Evolutionary conservation across 2,888 invertebrate genomes (phyloP), one percentile per base, ranked within the genome.

Genomic region (Lymantria dispar): DNA sequence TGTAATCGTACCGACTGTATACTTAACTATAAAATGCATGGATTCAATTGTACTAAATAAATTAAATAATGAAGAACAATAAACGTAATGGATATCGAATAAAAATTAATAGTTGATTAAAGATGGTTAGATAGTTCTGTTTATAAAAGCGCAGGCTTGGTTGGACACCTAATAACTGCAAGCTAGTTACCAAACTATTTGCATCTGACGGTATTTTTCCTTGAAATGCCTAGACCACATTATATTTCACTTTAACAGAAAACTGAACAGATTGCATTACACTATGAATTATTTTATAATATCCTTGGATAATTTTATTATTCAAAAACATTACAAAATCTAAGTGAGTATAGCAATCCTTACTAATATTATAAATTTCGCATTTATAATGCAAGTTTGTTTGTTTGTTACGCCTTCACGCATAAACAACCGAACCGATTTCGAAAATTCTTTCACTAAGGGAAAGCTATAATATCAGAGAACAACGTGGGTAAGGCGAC

Each of bases 181-280:
- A 81, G 78, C 78, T 83, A 73, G 78, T 80, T 78, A 76, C 76
- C 72, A 74, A 81, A 84, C 76, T 76, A 84, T 85, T 82, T 84
- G 80, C 85, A 80, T 82, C 76, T 58, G 74, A 68, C 69, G 70
- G 77, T 80, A 77, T 84, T 83, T 85, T 87, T 86, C 84, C 83
- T 81, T 76, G 79, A 80, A 80, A 77, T 64, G 61, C 58, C 64
- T 67, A 66, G 72, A 57, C 64, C 64, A 62, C 72, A 65, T 71
- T 71, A 70, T 72, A 73, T 74, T 74, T 72, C 63, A 66, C 68
- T 72, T 63, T 60, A 70, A 62, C 60, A 72, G 73, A 67, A 69
- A 73, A 71, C 58, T 69, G 76, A 75, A 72, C 38, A n/a, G 38
- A 7, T 38, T 38, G 38, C 12, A 38, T 12, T 38, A 38, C 11